Conservation (phyloP, 2,113 vertebrate species). For the Jacana jacana region DNA sequence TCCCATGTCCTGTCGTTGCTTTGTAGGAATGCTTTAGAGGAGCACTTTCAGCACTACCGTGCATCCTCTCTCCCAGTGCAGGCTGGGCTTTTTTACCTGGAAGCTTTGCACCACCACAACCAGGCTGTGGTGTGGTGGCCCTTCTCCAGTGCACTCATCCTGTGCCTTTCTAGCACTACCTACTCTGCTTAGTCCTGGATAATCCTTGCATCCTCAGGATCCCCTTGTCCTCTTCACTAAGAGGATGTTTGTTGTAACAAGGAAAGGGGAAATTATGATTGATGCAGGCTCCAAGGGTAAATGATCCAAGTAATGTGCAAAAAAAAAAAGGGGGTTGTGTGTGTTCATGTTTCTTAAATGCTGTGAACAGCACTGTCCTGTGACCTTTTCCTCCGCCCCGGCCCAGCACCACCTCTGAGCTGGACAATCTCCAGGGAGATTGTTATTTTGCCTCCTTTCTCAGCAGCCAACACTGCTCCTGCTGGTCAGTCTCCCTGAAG, state of each 20-base stretch:
- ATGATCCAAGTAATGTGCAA: not conserved
- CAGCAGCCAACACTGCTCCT: not conserved
- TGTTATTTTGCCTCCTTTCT: not conserved
- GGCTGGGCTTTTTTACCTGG: not conserved
- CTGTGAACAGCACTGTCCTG: not conserved
- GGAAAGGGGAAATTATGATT: not conserved
- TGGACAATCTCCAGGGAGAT: not conserved
- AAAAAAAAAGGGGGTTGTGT: not conserved
- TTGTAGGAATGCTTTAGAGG: not conserved
- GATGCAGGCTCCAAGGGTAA: not conserved
- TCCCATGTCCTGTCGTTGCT: not conserved
- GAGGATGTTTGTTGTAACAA: not conserved
- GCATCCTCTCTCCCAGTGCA: not conserved
- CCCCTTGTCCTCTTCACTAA: not conserved
- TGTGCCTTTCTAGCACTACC: not conserved
- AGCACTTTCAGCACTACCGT: not conserved
- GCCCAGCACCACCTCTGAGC: not conserved
- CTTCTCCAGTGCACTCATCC: not conserved
- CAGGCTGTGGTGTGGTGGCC: not conserved
- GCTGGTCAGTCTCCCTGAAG: not conserved
- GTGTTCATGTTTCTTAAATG: not conserved
- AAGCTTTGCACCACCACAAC: not conserved
- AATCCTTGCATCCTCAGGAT: not conserved
- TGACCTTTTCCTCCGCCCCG: not conserved
- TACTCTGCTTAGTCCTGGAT: not conserved